phyloP scores from a whole-genome alignment of 1,140 invertebrate species.

The Hyposmocoma kahamanoa region DNA sequence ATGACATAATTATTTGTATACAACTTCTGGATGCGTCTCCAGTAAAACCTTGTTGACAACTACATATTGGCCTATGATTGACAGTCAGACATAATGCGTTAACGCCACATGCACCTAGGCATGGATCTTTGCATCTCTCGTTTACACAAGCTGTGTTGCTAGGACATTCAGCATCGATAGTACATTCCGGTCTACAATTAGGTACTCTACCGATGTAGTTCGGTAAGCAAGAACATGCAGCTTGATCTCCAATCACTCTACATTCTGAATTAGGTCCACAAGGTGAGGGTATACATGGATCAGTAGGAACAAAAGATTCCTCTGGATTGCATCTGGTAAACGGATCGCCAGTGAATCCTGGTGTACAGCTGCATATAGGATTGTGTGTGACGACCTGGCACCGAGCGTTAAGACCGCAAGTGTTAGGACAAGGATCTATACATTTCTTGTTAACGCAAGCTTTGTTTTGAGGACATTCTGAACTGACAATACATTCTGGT shows the following conservation, averaged over 20 bases:
- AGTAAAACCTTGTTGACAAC: constrained; percentile 69
- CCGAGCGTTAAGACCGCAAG: constrained; percentile 86
- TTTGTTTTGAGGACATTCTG: constrained; percentile 87
- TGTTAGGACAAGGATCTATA: constrained; percentile 85
- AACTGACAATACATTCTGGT: constrained; percentile 88
- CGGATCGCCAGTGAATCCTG: constrained; percentile 85
- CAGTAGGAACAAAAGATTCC: constrained; percentile 51
- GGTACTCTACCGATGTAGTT: constrained; percentile 85
- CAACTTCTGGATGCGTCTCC: constrained; percentile 72
- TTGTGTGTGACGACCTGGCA: constrained; percentile 90
- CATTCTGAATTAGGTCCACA: constrained; percentile 88
- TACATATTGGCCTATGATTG: constrained; percentile 77
- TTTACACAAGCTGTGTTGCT: constrained; percentile 79
- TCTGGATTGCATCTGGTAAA: constrained; percentile 79
- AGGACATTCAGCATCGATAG: constrained; percentile 80
- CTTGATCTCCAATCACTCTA: constrained; percentile 82
- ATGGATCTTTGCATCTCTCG: constrained; percentile 82
- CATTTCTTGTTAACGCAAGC: constrained; percentile 90
- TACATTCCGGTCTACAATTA: constrained; percentile 84
- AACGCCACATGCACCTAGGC: constrained; percentile 79
- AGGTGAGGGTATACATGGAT: constrained; percentile 82
- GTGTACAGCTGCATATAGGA: constrained; percentile 85
- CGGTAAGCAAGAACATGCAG: constrained; percentile 83
- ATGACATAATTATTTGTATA: constrained; percentile 42
- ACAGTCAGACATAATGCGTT: constrained; percentile 79